Base-by-base conservation (phyloP, 1,140 invertebrate species). In the Vanessa tameamea region DNA sequence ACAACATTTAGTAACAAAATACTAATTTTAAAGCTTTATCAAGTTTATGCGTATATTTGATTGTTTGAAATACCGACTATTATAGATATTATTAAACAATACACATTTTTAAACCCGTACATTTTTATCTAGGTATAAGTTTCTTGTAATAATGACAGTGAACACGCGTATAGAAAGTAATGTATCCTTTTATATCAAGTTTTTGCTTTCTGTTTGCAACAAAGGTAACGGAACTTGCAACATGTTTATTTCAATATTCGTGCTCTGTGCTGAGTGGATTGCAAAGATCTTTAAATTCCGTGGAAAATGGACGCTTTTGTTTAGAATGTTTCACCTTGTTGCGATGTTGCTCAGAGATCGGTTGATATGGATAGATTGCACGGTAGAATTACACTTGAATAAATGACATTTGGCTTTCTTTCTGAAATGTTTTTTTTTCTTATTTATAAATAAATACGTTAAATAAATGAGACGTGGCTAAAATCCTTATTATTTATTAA, bases 231-330 rank as follows among this genome's bases (percentile, higher is more conserved):
- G 50, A 43, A 68, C 37, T 57, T 61, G 11, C 50, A 68, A 57
- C 55, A 57, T 68, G 53, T 68, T 57, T 68, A 57, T 68, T 57
- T 68, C 53, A 68, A 68, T 57, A 68, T 55, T 53, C 15, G 48
- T 16, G 7, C 23, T 51, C 65, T 47, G 53, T 53, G 37, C 53
- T 68, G 53, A 68, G 53, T 57, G 66, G 53, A 68, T 68, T 68
- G 53, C 51, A 43, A 43, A 43, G 53, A 68, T 68, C 66, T 68
- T 68, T 68, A 57, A 68, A 68, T 43, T 68, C 65, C 26, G 50
- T 68, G 31, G 66, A 68, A 68, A 68, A 68, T 57, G 53, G 66
- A 68, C 14, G 66, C 66, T 55, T 68, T 68, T 68, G 66, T 59
- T 68, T 55, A 68, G 65, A 55, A 67, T 55, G 26, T 11, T 57